Evolutionary conservation across 1,140 invertebrate species (phyloP), one percentile per base, ranked within the genome.

Genomic region (Bombyx mori): DNA sequence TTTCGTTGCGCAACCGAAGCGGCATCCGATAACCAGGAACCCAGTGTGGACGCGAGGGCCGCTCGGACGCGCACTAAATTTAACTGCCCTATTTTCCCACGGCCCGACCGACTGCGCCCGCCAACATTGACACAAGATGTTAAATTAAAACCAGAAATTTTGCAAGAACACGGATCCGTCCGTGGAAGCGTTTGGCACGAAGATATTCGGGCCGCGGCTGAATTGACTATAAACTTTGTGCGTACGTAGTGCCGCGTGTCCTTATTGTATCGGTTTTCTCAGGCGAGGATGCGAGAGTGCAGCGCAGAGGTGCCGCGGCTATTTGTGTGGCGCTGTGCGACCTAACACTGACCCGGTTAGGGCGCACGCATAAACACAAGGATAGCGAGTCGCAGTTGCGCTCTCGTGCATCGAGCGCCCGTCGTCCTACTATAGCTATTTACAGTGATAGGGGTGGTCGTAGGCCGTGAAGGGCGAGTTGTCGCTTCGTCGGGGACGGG

Each of bases 301-400:
- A 51, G 26, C 49, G 42, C 51, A 46, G 61, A 52, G 18, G 60
- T 50, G 58, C 56, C 52, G 69, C 56, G 62, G 75, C 82, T 85
- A 85, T 85, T 82, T 85, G 76, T 81, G 77, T 77, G 78, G 69
- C 71, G 74, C 73, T 82, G 82, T 82, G 79, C 74, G 82, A 74
- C 78, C 82, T 86, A 86, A 83, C 82, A 86, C 82, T 86, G 82
- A 82, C 82, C 82, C 70, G 73, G 79, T 82, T 83, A 82, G 76
- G 67, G 68, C 71, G 66, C 26, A 60, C 71, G 73, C 75, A 73
- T 78, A 75, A 75, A 77, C 76, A 82, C 78, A 81, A 79, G 78
- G 76, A 84, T 74, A 73, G 70, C 75, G 64, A 68, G 66, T 52
- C 60, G 43, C 44, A 59, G 62, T 60, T 59, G 61, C 62, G 48